Conservation (phyloP, 2,113 vertebrate species). For the Elachura formosa region DNA sequence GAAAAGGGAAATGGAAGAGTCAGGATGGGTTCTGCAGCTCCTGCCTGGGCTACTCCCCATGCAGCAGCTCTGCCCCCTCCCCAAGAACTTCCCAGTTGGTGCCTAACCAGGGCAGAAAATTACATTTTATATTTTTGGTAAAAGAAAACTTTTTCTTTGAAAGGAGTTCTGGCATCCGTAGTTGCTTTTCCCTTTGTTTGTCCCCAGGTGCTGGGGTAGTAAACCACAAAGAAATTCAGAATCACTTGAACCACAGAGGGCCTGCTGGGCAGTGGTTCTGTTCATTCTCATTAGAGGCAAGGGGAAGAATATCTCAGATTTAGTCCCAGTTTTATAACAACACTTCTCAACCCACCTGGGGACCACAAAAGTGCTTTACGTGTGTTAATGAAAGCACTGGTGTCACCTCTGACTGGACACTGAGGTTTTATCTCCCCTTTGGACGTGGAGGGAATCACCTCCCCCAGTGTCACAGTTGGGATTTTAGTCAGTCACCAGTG, state of each 20-base stretch:
- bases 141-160: neutral
- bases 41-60: accelerated
- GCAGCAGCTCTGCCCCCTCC: neutral
- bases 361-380: neutral
- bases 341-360: slow-evolving; percentile 16
- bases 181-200: neutral
- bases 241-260: neutral
- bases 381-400: slow-evolving; percentile 7
- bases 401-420: neutral
- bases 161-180: neutral
- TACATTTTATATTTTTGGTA: neutral
- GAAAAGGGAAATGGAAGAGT: neutral
- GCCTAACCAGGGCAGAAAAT: neutral
- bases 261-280: neutral
- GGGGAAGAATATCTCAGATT: slow-evolving; percentile 30
- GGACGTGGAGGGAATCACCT: neutral
- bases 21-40: accelerated
- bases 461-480: neutral
- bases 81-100: neutral
- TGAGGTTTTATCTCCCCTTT: slow-evolving; percentile 7
- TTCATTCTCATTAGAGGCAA: neutral
- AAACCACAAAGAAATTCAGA: neutral
- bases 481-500: neutral
- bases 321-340: slow-evolving; percentile 44
- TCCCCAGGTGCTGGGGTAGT: neutral